Conservation (phyloP, 2,113 vertebrate genomes). For the Heloderma charlesbogerti region DNA sequence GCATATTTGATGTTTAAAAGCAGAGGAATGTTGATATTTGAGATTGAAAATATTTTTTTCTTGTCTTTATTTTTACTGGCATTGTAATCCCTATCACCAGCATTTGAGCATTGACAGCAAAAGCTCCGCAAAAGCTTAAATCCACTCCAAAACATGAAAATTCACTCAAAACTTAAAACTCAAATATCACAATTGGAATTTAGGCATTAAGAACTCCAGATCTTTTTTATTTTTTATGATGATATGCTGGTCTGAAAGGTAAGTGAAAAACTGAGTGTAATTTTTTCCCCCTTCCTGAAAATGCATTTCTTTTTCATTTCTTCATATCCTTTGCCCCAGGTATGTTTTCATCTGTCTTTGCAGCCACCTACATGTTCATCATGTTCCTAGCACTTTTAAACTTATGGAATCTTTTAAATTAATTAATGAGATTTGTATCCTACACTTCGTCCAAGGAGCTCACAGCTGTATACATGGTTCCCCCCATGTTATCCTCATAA, state of each 20-base stretch:
- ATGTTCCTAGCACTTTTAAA: background rate
- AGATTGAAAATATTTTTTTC: background rate
- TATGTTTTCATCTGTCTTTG: background rate
- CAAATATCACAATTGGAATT: background rate
- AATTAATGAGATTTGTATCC: background rate
- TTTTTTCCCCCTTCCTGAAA: background rate
- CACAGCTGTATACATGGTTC: background rate
- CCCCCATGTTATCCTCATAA: background rate
- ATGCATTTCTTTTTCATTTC: background rate
- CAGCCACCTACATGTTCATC: background rate
- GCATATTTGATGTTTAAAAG: background rate
- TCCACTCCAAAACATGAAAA: too few relatives aligned
- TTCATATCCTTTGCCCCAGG: background rate
- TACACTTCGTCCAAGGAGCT: background rate
- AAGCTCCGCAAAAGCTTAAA: background rate
- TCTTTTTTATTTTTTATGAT: background rate
- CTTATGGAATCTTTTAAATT: background rate
- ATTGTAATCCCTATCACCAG: background rate
- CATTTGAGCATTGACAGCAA: background rate
- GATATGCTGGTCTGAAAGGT: background rate
- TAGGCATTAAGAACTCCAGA: background rate
- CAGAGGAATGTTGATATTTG: constrained; percentile 1
- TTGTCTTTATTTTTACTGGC: background rate
- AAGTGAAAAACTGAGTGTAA: background rate
- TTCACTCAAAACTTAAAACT: background rate